phyloP scores from a whole-genome alignment of 2,797 vertebrate genomes.

The Eulemur coronatus region DNA sequence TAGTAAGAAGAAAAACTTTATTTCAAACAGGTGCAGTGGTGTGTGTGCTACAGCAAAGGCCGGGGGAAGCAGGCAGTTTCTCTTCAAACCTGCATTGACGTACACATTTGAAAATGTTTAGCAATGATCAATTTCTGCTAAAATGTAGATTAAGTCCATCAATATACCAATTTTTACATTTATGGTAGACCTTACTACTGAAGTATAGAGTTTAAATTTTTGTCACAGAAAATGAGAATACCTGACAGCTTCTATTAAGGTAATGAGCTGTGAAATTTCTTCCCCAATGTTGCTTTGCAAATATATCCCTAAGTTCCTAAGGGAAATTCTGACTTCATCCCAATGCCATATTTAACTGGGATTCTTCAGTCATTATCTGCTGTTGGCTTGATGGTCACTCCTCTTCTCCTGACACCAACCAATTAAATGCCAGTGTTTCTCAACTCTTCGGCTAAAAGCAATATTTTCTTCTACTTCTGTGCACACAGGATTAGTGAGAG shows the following conservation, averaged over 20 bases:
- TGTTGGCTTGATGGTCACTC: conserved; percentile 93
- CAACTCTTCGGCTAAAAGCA: conserved; percentile 92
- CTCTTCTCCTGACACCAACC: conserved; percentile 96
- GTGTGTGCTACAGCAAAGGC: conserved; percentile 69
- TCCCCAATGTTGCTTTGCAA: conserved; percentile 68
- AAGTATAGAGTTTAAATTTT: conserved; percentile 72
- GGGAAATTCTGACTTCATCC: conserved; percentile 69
- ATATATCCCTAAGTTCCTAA: conserved; percentile 39
- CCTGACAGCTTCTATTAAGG: conserved; percentile 41
- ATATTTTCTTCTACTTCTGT: conserved; percentile 96
- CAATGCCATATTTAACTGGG: conserved; percentile 58
- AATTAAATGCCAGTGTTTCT: conserved; percentile 96
- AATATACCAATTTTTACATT: conserved; percentile 70
- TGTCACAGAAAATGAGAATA: conserved; percentile 58
- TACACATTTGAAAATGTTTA: conserved; percentile 74
- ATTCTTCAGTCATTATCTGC: conserved; percentile 92
- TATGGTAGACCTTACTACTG: conserved; percentile 69
- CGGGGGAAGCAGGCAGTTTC: conserved; percentile 66
- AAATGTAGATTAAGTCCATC: conserved; percentile 71
- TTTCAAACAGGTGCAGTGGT: conserved; percentile 75
- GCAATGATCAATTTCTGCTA: conserved; percentile 72
- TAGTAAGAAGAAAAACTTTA: conserved; percentile 60
- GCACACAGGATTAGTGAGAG: conserved; percentile 94
- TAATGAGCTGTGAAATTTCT: conserved; percentile 65
- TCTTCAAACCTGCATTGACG: conserved; percentile 64